Evolutionary conservation across 2,113 vertebrate genomes (phyloP).

Genomic region (Girardinichthys multiradiatus): DNA sequence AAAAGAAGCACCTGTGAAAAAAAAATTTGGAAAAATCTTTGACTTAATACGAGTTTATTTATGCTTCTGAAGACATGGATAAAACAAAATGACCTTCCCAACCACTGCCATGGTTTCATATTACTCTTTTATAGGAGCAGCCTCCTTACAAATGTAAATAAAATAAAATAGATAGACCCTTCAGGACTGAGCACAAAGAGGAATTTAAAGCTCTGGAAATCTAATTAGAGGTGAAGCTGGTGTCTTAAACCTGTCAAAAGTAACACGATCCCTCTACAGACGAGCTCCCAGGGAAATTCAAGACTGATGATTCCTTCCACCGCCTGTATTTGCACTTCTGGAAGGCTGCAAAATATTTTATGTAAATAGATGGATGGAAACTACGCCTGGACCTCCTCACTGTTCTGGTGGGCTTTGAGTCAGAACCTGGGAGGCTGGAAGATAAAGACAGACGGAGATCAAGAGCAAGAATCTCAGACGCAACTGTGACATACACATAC

Average conservation of each 20-base stretch:
- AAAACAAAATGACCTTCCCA: background rate
- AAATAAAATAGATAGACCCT: conserved; percentile 17
- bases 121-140: conserved; percentile 1
- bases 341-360: conserved; percentile 14
- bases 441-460: conserved; percentile 50
- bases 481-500: conserved; percentile 40
- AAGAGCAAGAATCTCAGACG: conserved; percentile 79
- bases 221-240: conserved; percentile 62
- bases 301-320: conserved; percentile 51
- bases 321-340: conserved; percentile 17
- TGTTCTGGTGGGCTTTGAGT: conserved; percentile 33
- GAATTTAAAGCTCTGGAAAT: conserved; percentile 64
- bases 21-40: background rate
- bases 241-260: conserved; percentile 67
- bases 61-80: background rate
- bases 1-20: background rate
- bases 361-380: conserved; percentile 52
- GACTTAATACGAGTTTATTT: conserved; percentile 1
- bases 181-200: conserved; percentile 37
- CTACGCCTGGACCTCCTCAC: conserved; percentile 21
- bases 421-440: conserved; percentile 41
- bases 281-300: conserved; percentile 54
- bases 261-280: conserved; percentile 63
- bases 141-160: conserved; percentile 9
- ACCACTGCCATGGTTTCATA: conserved; percentile 22